These are phyloP conservation scores for Hiodon tergisus DNA, from an alignment of 2,113 vertebrate species.

Conservation along the genomic window DNA sequence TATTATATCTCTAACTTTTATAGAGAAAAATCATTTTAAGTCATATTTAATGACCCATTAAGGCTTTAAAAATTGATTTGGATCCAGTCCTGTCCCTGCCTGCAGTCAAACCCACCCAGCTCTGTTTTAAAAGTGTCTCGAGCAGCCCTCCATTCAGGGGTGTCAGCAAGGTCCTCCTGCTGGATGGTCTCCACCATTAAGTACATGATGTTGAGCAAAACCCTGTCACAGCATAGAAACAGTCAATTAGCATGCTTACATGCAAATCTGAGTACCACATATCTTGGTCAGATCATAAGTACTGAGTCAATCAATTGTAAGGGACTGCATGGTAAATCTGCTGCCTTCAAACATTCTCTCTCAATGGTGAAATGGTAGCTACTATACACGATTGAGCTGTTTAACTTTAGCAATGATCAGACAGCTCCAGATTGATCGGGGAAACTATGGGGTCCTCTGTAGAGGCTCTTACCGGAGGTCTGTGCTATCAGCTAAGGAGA, in stretches of 20 bases:
- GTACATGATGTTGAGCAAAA: constrained; percentile 97
- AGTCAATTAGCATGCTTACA: neutral
- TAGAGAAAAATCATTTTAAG: too few relatives aligned
- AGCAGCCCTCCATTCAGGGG: constrained; percentile 79
- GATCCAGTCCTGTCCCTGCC: neutral
- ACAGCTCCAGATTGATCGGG: too few relatives aligned
- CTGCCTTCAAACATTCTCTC: neutral
- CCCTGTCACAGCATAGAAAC: constrained; percentile 52
- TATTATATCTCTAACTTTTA: too few relatives aligned
- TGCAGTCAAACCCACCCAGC: constrained; percentile 64
- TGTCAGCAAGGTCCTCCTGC: constrained; percentile 82
- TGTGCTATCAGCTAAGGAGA: constrained; percentile 96
- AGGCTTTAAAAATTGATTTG: neutral
- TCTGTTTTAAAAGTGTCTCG: constrained; percentile 87
- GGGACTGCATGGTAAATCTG: too few relatives aligned
- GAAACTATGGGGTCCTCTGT: neutral
- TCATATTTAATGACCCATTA: too few relatives aligned
- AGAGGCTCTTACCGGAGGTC: constrained; percentile 71
- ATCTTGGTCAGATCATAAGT: too few relatives aligned
- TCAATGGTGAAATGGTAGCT: neutral
- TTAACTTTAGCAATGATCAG: neutral
- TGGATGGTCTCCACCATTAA: constrained; percentile 90
- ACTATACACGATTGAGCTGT: neutral
- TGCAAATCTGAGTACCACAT: too few relatives aligned
- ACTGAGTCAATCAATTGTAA: too few relatives aligned